Base-by-base conservation (phyloP, 2,797 vertebrate species). In the Hypotaenidia philippensis region DNA sequence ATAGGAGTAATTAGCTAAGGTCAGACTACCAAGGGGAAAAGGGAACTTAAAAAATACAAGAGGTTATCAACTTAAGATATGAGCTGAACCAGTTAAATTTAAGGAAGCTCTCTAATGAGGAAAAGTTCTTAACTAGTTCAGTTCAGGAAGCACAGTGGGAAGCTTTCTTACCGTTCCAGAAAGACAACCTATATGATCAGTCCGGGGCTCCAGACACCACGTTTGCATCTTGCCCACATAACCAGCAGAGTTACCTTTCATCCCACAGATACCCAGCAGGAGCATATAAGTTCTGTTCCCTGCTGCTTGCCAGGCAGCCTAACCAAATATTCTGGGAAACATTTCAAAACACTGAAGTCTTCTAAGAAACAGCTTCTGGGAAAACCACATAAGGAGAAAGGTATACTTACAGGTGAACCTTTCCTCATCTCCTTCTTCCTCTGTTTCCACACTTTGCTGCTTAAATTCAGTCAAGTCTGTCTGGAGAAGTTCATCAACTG, bases 401-500 rank as follows among this genome's bases (percentile, higher is more conserved):
- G 29, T 22, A 56, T 90, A 97, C 97, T 97, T 90, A 98, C 98
- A 89, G 76, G 71, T 94, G 55, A 95, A 90, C 10, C 74, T 92
- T 69, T 87, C 94, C 20, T 95, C 85, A 38, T 94, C 65, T 64
- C 63, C 90, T 74, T 87, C 95, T 78, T 95, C 95, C 21, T 97
- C 90, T 27, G 94, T 90, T 78, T 98, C 97, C 45, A 97, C 94
- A 49, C 98, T 98, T 87, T 97, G 92, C 41, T 97, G 95, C 93
- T 97, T 97, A 95, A 98, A 98, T 76, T 98, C 97, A 52, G 97
- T 98, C 60, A 99, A 98, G 96, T 99, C 98, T 13, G 63, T 92
- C 87, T 97, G 98, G 53, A 99, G 98, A 68, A 99, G 95, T 95
- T 97, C 98, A 47, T 97, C 88, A 61, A 99, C 40, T 0, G 99